Evolutionary conservation across 2,113 vertebrate genomes (phyloP), one percentile per base, ranked within the genome.

Genomic region (Mandrillus leucophaeus): DNA sequence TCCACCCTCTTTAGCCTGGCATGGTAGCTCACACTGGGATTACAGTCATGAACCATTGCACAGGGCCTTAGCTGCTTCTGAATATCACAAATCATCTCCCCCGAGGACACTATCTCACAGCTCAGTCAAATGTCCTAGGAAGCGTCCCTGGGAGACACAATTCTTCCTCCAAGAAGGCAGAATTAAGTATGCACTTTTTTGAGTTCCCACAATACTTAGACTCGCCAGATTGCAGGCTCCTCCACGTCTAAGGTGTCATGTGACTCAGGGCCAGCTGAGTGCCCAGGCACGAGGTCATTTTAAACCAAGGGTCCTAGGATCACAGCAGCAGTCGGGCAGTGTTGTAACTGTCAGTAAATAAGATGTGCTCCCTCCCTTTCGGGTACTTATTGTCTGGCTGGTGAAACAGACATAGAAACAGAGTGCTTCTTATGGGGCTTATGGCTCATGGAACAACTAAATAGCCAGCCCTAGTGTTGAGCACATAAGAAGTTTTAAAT

Each of bases 291-390:
- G 48, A n/a, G 92, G 43, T 25, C 3, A 32, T 38, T 38, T 55
- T 16, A n/a, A 59, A 66, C 72, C 5, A 43, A 72, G 45, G 30
- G 7, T 5, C 22, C 11, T 18, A 66, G 14, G 18, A 6, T 50
- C 1, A 35, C 6, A 22, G 40, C 3, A 4, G 3, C 10, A 14
- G 16, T 11, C 16, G 35, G 8, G 1, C 6, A 13, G 50, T 0
- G 0, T 14, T 11, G 5, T 18, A 4, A 40, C 16, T 61, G 83
- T n/a, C 12, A 22, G 32, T n/a, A 25, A 52, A 11, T 14, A 17
- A 4, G 10, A 0, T 5, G 5, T 10, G 20, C 22, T 22, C 35
- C 75, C 27, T 59, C 22, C 20, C 25, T 32, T 25, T 70, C 1
- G 38, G 64, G 12, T 23, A 17, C 2, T 25, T 43, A 5, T 25